phyloP scores from a whole-genome alignment of 1,140 invertebrate genomes.

The Delia radicum region DNA sequence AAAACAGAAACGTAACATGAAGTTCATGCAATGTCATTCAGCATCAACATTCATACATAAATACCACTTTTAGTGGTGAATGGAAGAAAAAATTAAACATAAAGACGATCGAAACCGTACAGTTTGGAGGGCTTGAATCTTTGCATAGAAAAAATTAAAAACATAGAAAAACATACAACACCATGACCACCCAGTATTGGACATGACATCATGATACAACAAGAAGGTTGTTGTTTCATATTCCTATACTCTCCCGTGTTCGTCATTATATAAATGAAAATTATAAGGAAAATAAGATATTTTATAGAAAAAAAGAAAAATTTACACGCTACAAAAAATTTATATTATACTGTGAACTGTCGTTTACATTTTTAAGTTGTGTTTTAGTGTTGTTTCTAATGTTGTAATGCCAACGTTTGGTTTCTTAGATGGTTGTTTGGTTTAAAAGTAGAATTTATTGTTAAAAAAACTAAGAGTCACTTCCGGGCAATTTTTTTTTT shows the following conservation, averaged over 20 bases:
- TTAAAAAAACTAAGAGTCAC: background rate
- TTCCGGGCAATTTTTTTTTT: background rate
- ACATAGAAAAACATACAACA: background rate
- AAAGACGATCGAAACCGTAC: background rate
- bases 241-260: background rate
- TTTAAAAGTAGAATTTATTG: background rate
- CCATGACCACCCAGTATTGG: slow-evolving; percentile 11
- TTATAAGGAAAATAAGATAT: background rate
- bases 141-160: background rate
- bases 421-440: background rate
- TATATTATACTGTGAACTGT: background rate
- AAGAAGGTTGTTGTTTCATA: background rate
- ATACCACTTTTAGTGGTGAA: background rate
- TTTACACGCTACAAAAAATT: background rate
- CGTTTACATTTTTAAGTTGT: background rate
- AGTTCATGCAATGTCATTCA: slow-evolving; percentile 13
- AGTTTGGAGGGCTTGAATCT: background rate
- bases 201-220: slow-evolving; percentile 19
- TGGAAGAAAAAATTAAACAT: background rate
- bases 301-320: background rate
- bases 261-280: background rate
- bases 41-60: slow-evolving; percentile 2
- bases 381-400: background rate
- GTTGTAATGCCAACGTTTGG: background rate
- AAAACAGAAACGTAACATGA: background rate